Conservation (phyloP, 2,113 vertebrate genomes). For the rabbit (Oryctolagus cuniculus) region mOryCun1.1 NC_091440.1:93952001-93952500, state of each 20-base stretch:
- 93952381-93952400: conserved; percentile 53
- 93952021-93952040: conserved; percentile 92
- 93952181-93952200: conserved; percentile 85
- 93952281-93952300: conserved; percentile 50
- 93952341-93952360: conserved; percentile 62
- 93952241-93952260: conserved; percentile 93
- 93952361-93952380: not conserved
- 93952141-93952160: not conserved
- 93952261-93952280: conserved; percentile 78
- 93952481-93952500: conserved; percentile 95
- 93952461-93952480: conserved; percentile 90
- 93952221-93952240: conserved; percentile 95
- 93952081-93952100: conserved; percentile 73
- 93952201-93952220: conserved; percentile 95
- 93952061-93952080: conserved; percentile 90
- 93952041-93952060: conserved; percentile 84
- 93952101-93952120: conserved; percentile 76
- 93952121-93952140: conserved; percentile 58
- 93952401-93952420: conserved; percentile 93
- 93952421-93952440: conserved; percentile 91
- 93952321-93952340: not conserved
- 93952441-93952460: conserved; percentile 91
- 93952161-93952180: fast-evolving
- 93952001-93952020: conserved; percentile 79
- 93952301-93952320: not conserved